Percentiles rank a stretch among this genome's conserved stretches.
These are phyloP conservation scores for Oncorhynchus nerka DNA, from an alignment of 2,113 vertebrate species.

Conservation along the genomic window DNA sequence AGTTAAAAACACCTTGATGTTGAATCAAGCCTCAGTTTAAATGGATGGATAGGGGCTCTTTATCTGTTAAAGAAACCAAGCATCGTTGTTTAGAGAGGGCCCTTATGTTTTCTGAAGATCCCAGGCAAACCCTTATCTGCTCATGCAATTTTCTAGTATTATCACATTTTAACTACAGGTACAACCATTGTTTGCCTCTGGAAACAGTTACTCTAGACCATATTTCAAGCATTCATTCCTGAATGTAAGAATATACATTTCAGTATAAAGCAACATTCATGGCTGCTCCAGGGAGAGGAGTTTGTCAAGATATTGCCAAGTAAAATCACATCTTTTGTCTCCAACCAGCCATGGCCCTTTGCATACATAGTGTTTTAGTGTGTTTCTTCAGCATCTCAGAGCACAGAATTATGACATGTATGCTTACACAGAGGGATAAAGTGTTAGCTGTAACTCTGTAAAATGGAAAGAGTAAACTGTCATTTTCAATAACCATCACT, in stretches of 20 bases:
- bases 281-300: no score
- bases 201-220: background rate
- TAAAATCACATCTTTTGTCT: no score
- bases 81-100: slow-evolving; percentile 56
- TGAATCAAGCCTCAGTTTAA: slow-evolving; percentile 40
- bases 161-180: slow-evolving; percentile 50
- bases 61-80: slow-evolving; percentile 52
- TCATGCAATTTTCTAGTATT: slow-evolving; percentile 30
- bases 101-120: slow-evolving; percentile 45
- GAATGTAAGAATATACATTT: background rate
- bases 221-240: no score
- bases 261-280: slow-evolving; percentile 13
- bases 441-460: no score
- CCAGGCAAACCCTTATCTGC: slow-evolving; percentile 43
- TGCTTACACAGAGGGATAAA: no score
- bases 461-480: no score
- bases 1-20: slow-evolving; percentile 32
- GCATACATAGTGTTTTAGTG: no score
- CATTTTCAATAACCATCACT: no score
- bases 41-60: slow-evolving; percentile 34
- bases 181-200: slow-evolving; percentile 31
- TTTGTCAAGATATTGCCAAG: no score
- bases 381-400: no score
- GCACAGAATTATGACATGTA: no score
- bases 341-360: no score